Base-by-base conservation (phyloP, 2,797 vertebrate species). In the Enteromius fasciolatus region DNA sequence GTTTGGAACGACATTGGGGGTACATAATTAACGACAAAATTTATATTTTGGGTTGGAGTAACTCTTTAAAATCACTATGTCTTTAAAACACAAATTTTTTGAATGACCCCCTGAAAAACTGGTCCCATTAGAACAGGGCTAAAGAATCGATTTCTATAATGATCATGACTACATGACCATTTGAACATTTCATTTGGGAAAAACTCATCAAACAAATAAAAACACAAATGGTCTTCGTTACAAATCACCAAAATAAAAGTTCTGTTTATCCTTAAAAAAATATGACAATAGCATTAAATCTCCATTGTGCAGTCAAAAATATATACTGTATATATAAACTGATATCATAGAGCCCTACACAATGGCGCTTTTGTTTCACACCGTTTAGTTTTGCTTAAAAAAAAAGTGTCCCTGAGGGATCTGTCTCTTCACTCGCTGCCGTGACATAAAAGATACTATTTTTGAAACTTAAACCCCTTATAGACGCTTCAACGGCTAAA, bases 371-470 rank as follows among this genome's bases (percentile, higher is more conserved):
- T 36, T 78, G 44, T 78, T 66, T 78, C 61, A 23, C n/a, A 76
- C 36, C 14, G 6, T 23, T 17, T n/a, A 36, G 7, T 63, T 63
- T 12, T 1, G 11, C 9, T 77, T 77, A n/a, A 41, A 78, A 8
- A 28, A 44, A 54, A 57, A 48, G 33, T 12, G 10, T 54, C 76
- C 46, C 61, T 1, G 46, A 67, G 31, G 12, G 12, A 52, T 68
- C 15, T 0, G 20, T 23, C 12, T 78, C 63, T 54, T 67, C n/a
- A 52, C 76, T 78, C n/a, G 31, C n/a, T 12, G 48, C 33, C 3
- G 17, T 25, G n/a, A 79, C 66, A 52, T 68, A 75, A 75, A 39
- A 15, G 1, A 12, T 44, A 54, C 66, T 70, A 41, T 69, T 54
- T 59, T 44, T 78, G 20, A 39, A 31, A 70, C 36, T 10, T 31